These are phyloP conservation scores for Trichogramma pretiosum DNA, from an alignment of 1,140 invertebrate genomes.

Conservation along the genomic window DNA sequence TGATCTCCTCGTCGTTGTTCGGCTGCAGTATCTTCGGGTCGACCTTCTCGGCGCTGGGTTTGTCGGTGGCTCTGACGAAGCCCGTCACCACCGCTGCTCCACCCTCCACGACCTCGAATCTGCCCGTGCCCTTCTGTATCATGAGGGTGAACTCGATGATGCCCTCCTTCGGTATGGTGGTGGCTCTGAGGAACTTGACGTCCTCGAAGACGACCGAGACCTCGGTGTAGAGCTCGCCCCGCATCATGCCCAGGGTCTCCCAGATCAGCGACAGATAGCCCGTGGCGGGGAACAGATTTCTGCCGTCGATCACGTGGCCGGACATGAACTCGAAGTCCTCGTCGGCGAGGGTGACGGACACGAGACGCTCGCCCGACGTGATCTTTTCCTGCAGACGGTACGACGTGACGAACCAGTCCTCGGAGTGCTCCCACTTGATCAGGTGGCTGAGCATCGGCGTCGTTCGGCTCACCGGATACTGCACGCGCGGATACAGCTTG, in stretches of 20 bases:
- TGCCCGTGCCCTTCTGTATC: slow-evolving; percentile 61
- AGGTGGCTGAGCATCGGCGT: slow-evolving; percentile 64
- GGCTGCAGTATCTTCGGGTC: background rate
- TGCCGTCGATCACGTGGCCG: slow-evolving; percentile 82
- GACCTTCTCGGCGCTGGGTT: slow-evolving; percentile 37
- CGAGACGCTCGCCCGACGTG: slow-evolving; percentile 53
- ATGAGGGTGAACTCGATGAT: slow-evolving; percentile 68
- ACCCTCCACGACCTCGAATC: slow-evolving; percentile 60
- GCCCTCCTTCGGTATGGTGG: slow-evolving; percentile 63
- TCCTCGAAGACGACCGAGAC: slow-evolving; percentile 79
- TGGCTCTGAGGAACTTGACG: slow-evolving; percentile 74
- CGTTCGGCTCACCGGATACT: slow-evolving; percentile 62
- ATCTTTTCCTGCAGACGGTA: slow-evolving; percentile 54
- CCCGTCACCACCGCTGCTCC: slow-evolving; percentile 72
- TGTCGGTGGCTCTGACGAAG: slow-evolving; percentile 49
- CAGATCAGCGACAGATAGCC: slow-evolving; percentile 78
- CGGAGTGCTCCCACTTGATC: slow-evolving; percentile 83
- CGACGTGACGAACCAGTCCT: slow-evolving; percentile 61
- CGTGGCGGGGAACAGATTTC: slow-evolving; percentile 82
- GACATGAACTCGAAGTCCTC: slow-evolving; percentile 66
- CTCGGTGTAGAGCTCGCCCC: slow-evolving; percentile 60
- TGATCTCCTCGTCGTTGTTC: slow-evolving; percentile 24
- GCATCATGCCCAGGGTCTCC: slow-evolving; percentile 76
- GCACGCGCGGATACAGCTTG: slow-evolving; percentile 53
- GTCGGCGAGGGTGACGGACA: slow-evolving; percentile 54